These are phyloP conservation scores for Pristionchus mayeri DNA, from an alignment of 2,888 invertebrate genomes.

Conservation along the genomic window DNA sequence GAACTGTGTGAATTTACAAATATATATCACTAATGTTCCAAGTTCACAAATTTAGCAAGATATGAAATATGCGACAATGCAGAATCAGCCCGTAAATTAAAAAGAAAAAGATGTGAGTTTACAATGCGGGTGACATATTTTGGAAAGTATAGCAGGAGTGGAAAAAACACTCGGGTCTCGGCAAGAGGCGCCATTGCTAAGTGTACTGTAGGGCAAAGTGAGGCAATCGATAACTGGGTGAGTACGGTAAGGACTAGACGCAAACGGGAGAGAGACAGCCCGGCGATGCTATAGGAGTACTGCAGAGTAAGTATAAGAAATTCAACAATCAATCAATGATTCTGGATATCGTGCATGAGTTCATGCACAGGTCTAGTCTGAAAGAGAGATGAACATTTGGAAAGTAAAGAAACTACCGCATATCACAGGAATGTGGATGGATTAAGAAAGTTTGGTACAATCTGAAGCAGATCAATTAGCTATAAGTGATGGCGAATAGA, in stretches of 20 bases:
- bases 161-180: neutral
- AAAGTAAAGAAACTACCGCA: conserved; percentile 25
- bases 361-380: neutral
- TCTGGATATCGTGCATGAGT: conserved; percentile 4
- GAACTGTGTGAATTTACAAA: neutral
- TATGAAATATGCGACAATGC: conserved; percentile 9
- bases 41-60: conserved; percentile 18
- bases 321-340: conserved; percentile 41
- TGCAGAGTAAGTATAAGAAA: conserved; percentile 15
- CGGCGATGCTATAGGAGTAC: conserved; percentile 12
- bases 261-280: neutral
- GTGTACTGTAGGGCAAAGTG: conserved; percentile 12
- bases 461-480: conserved; percentile 5
- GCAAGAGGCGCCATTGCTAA: conserved; percentile 19
- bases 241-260: neutral
- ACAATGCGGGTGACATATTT: neutral
- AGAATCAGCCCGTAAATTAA: conserved; percentile 42
- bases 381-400: neutral
- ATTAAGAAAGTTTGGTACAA: neutral
- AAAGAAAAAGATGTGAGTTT: conserved; percentile 37
- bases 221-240: conserved; percentile 14
- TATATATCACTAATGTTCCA: conserved; percentile 13
- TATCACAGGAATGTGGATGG: conserved; percentile 16
- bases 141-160: too few relatives aligned
- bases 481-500: conserved; percentile 8